Evolutionary conservation across 2,888 invertebrate genomes (phyloP), one percentile per base, ranked within the genome.

Genomic region (Ligdia adustata): DNA sequence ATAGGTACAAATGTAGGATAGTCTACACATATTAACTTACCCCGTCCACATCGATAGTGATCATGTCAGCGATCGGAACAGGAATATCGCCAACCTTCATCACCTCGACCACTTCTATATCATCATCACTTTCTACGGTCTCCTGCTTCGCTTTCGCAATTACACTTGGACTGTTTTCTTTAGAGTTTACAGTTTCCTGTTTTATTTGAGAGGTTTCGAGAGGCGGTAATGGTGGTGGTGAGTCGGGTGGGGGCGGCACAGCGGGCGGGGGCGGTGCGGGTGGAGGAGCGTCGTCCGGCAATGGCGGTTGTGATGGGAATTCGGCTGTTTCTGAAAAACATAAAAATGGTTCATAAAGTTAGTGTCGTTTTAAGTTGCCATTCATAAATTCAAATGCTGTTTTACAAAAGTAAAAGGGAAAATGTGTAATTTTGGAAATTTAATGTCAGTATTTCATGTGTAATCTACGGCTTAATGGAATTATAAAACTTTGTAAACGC

Each of bases 221-320:
- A 0, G 55, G 49, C 3, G 59, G 53, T 3, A 58, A 37, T 15
- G 59, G 57, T 1, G 56, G 41, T 6, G 55, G 50, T 2, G 43
- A 31, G 1, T 20, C n/a, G 3, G 40, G 47, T 2, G 54, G 52
- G 2, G 35, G 22, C 4, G 22, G 22, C 22, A 22, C 13, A 9
- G 71, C 54, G 9, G 75, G 57, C 0, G 77, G 79, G 0, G 73
- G 77, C 0, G 76, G 74, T 1, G 76, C 71, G 0, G 77, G 78
- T 0, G 79, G 80, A 1, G 84, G 84, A 2, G 79, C 84, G 16
- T 91, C 85, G 51, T 88, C 90, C 0, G 90, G 90, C 2, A 90
- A 66, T 0, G 90, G 89, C 0, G 90, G 90, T 2, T 84, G 79
- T 1, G 82, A 85, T 1, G 88, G 84, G 48, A 90, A 90, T 14